Evolutionary conservation across 2,888 invertebrate genomes (phyloP).

Genomic region (Steromphala cineraria): DNA sequence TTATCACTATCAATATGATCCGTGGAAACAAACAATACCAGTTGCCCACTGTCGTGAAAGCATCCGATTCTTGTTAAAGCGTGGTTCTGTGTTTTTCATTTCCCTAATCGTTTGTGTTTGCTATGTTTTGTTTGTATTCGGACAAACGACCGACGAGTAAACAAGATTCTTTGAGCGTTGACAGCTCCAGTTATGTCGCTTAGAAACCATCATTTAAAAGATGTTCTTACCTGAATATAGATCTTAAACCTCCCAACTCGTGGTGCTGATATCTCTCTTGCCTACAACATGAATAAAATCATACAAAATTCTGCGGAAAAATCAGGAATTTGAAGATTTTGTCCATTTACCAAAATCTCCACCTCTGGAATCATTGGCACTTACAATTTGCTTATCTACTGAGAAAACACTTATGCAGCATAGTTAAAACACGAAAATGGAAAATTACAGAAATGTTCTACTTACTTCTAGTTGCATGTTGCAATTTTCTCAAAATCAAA

Average conservation of each 20-base stretch:
- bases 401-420: not conserved
- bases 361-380: not conserved
- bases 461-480: not conserved
- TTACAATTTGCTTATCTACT: not conserved
- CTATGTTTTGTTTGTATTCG: no score
- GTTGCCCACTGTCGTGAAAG: no score
- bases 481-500: not conserved
- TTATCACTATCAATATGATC: no score
- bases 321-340: not conserved
- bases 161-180: no score
- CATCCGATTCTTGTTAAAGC: no score
- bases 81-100: no score
- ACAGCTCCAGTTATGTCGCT: no score
- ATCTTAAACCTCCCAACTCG: conserved; percentile 83
- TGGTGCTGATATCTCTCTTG: conserved; percentile 64
- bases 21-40: no score
- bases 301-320: not conserved
- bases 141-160: no score
- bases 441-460: not conserved
- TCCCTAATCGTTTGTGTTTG: no score
- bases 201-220: not conserved
- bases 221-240: conserved; percentile 83
- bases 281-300: conserved; percentile 46
- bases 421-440: not conserved
- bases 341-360: not conserved